Conservation (phyloP, 2,888 invertebrate genomes). For the Pristionchus japonicus region DNA sequence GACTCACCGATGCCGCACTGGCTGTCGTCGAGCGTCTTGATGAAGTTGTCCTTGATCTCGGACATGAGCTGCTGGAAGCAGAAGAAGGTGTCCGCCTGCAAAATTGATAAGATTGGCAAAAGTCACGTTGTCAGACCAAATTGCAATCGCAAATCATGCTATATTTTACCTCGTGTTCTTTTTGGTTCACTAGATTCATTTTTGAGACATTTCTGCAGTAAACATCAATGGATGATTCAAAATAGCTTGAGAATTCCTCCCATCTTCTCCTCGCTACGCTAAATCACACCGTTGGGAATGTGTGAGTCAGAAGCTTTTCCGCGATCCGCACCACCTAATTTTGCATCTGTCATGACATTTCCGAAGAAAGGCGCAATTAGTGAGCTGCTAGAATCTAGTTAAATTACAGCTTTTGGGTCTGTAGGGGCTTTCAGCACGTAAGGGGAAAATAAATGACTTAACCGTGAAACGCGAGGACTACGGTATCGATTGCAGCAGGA, state of each 20-base stretch:
- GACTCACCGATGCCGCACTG: conserved; percentile 72
- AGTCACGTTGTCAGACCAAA: not conserved
- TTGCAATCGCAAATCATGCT: too few species aligned
- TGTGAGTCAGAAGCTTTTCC: not conserved
- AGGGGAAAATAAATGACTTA: too few species aligned
- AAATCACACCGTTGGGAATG: not conserved
- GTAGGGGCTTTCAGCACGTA: not conserved
- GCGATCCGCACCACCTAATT: not conserved
- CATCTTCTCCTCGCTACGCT: not conserved
- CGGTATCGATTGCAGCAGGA: too few species aligned
- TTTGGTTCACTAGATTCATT: too few species aligned
- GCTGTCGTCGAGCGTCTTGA: conserved; percentile 88
- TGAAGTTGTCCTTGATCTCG: conserved; percentile 94
- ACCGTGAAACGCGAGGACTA: too few species aligned
- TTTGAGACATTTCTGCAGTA: too few species aligned
- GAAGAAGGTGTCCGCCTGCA: conserved; percentile 91
- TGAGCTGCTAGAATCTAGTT: not conserved
- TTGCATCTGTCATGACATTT: conserved; percentile 7
- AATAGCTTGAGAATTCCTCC: too few species aligned
- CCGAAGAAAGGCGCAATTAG: not conserved
- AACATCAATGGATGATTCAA: too few species aligned
- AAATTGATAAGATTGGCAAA: too few species aligned
- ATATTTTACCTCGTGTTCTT: too few species aligned
- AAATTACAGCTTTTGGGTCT: not conserved
- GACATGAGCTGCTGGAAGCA: conserved; percentile 98